Base-by-base conservation (phyloP, 1,140 invertebrate genomes). In the Dinoponera quadriceps region DNA sequence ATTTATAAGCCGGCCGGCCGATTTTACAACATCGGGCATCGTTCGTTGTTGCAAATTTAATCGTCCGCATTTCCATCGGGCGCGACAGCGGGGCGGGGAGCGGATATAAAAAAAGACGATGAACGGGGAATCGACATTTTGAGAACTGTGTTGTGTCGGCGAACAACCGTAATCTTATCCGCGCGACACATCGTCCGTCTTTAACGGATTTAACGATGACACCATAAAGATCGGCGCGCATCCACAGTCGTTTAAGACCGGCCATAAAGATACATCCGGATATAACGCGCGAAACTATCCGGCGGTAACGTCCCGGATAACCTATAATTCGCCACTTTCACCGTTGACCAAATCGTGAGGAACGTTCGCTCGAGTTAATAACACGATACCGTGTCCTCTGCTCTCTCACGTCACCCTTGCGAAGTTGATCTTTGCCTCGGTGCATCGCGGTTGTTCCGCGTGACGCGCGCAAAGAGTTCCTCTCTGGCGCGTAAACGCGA, bases 141-240 rank as follows among this genome's bases (percentile, higher is more conserved):
- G 62, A 44, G n/a, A 74, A 86, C 14, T 55, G 33, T 11, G n/a
- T n/a, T n/a, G n/a, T 16, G 33, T 13, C 2, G 2, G 13, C 4
- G 14, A 20, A 14, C 29, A 18, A 9, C 0, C 2, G 13, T 84
- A 88, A 88, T 88, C 86, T 88, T 88, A 88, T 88, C 85, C 74
- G 3, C 25, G 13, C 54, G 75, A 80, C 86, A 84, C 85, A 51
- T 88, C 86, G 85, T 88, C 78, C 72, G 75, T 87, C 65, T 84
- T 82, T 84, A 87, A 84, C 82, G 74, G 75, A 81, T 87, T 88
- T 88, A 88, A 88, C 82, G 86, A 84, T 77, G 51, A 81, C 59
- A 60, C 75, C 38, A 69, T 88, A 88, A 87, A 88, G 60, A 84
- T 84, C 63, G 75, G 59, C 74, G 75, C n/a, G 49, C 38, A 44